Conservation (phyloP, 2,888 invertebrate genomes). For the Perithous albicinctus region DNA sequence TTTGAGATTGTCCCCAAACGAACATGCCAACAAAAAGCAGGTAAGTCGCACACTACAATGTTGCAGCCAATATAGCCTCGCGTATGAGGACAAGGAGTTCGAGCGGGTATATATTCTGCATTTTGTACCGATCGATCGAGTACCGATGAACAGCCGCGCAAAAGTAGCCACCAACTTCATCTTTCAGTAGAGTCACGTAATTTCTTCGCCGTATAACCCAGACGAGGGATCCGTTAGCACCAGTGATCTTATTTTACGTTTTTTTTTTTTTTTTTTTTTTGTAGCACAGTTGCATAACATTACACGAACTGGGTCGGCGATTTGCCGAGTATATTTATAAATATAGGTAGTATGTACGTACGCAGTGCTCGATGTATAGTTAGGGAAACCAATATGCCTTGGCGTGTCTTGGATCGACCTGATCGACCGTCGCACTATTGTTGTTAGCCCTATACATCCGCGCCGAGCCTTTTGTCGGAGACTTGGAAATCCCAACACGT, state of each 20-base stretch:
- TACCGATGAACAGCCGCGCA: constrained; percentile 24
- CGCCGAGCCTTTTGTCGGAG: constrained; percentile 17
- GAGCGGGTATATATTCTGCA: not conserved
- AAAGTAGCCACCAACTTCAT: constrained; percentile 35
- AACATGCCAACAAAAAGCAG: not conserved
- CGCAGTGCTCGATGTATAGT: constrained; percentile 17
- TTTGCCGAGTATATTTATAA: constrained; percentile 18
- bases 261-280: constrained; percentile 72
- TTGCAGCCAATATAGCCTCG: not conserved
- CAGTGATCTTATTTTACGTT: constrained; percentile 50
- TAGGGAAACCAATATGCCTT: constrained; percentile 30
- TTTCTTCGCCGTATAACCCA: constrained; percentile 59
- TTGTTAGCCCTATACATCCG: not conserved
- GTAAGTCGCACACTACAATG: not conserved
- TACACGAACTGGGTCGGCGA: constrained; percentile 75
- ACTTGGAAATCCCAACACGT: constrained; percentile 34
- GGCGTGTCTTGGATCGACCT: constrained; percentile 16
- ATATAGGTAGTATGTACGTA: constrained; percentile 1
- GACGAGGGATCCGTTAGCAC: constrained; percentile 70
- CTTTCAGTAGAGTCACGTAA: constrained; percentile 73
- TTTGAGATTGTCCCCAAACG: not conserved
- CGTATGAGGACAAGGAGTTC: constrained; percentile 30
- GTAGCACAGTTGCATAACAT: constrained; percentile 79
- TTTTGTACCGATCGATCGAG: constrained; percentile 31
- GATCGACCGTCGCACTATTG: constrained; percentile 37